A percentile compares a stretch with the other conserved stretches of the same genome.
These are phyloP conservation scores for Amiota mariae DNA, from an alignment of 2,888 invertebrate genomes.

Conservation along the genomic window DNA sequence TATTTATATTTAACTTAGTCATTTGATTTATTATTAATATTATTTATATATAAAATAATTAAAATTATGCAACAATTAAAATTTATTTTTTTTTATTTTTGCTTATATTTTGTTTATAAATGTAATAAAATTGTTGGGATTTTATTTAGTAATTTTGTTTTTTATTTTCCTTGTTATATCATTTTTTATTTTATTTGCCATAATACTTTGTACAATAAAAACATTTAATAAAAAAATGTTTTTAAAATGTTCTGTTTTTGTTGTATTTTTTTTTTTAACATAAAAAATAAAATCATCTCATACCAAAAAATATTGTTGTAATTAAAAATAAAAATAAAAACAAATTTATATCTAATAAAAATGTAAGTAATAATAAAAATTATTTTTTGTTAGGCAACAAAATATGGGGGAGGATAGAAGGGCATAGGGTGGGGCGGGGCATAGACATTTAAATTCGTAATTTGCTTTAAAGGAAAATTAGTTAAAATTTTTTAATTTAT, in stretches of 20 bases:
- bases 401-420: constrained; percentile 20
- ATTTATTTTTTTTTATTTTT: constrained; percentile 55
- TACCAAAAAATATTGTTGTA: background rate
- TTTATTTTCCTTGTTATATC: constrained; percentile 42
- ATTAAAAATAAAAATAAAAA: constrained; percentile 9
- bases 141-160: constrained; percentile 40
- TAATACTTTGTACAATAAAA: constrained; percentile 71
- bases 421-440: constrained; percentile 43
- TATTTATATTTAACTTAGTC: constrained; percentile 37
- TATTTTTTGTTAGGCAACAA: background rate
- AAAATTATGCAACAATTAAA: constrained; percentile 70
- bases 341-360: constrained; percentile 28
- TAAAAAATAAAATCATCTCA: constrained; percentile 27
- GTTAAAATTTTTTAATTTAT: constrained; percentile 28
- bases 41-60: constrained; percentile 60
- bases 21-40: constrained; percentile 26
- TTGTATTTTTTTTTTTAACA: constrained; percentile 37
- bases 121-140: constrained; percentile 68
- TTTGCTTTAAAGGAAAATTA: constrained; percentile 65
- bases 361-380: background rate
- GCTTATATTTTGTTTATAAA: constrained; percentile 58
- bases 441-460: constrained; percentile 62
- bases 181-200: constrained; percentile 29
- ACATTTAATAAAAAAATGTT: constrained; percentile 53
- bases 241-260: constrained; percentile 39